Conservation (phyloP, 2,888 invertebrate species). For the Brachypalpus laphriformis region DNA sequence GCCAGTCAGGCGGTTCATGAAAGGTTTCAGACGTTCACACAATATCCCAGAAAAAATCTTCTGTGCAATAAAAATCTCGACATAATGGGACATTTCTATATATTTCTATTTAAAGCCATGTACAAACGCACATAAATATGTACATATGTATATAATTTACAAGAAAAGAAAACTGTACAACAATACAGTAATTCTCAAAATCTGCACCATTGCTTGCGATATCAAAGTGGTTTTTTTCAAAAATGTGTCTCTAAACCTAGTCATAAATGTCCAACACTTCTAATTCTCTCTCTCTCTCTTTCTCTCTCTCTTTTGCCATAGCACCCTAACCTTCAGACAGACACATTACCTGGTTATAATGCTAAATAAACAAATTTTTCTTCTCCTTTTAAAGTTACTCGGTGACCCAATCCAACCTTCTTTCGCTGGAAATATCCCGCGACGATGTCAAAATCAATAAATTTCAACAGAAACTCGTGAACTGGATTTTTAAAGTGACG, state of each 20-base stretch:
- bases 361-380: background rate
- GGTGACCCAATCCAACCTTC: background rate
- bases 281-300: background rate
- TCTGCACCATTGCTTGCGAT: background rate
- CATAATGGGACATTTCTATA: too few species aligned
- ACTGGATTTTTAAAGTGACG: slow-evolving; percentile 3
- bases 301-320: too few species aligned
- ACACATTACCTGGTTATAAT: background rate
- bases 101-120: too few species aligned
- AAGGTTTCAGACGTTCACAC: too few species aligned
- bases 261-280: background rate
- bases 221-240: background rate
- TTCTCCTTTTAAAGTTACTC: background rate
- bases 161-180: background rate
- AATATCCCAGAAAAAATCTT: too few species aligned
- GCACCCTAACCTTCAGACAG: background rate
- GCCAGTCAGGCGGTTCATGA: too few species aligned
- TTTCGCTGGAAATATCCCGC: background rate
- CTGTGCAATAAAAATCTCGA: too few species aligned
- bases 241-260: too few species aligned
- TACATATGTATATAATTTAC: too few species aligned
- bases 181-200: background rate
- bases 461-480: slow-evolving; percentile 1
- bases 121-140: too few species aligned
- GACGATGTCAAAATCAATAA: slow-evolving; percentile 1